These are phyloP conservation scores for Mystacides longicornis DNA, from an alignment of 2,888 invertebrate genomes.

Conservation along the genomic window DNA sequence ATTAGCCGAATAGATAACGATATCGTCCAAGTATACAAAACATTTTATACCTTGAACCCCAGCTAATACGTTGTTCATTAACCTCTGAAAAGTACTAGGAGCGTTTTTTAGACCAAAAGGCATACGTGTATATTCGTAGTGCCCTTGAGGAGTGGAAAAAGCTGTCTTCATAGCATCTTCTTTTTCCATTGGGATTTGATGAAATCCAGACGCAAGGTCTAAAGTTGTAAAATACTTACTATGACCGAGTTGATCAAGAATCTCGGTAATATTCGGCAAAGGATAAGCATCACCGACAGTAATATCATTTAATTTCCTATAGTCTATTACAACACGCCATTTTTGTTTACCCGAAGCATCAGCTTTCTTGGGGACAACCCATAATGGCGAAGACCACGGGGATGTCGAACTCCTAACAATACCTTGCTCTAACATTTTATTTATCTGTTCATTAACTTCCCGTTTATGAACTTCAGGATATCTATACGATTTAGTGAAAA, in stretches of 20 bases:
- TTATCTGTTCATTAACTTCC: conserved; percentile 29
- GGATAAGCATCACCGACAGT: conserved; percentile 21
- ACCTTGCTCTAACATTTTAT: conserved; percentile 27
- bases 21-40: too few relatives aligned
- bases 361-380: conserved; percentile 21
- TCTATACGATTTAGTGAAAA: conserved; percentile 28
- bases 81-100: too few relatives aligned
- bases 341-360: conserved; percentile 23
- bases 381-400: conserved; percentile 21
- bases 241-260: conserved; percentile 29
- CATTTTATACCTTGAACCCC: too few relatives aligned
- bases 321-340: conserved; percentile 29
- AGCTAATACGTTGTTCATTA: too few relatives aligned
- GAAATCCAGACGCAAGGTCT: conserved; percentile 30
- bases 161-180: too few relatives aligned
- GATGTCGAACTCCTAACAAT: conserved; percentile 28
- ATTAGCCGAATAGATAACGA: too few relatives aligned
- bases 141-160: too few relatives aligned
- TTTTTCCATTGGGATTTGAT: conserved; percentile 29
- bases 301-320: conserved; percentile 23
- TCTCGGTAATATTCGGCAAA: conserved; percentile 24
- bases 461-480: conserved; percentile 29
- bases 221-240: conserved; percentile 28
- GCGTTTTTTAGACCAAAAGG: too few relatives aligned
- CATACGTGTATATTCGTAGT: too few relatives aligned